Conservation (phyloP, 1,140 invertebrate species). For the Vanessa tameamea region DNA sequence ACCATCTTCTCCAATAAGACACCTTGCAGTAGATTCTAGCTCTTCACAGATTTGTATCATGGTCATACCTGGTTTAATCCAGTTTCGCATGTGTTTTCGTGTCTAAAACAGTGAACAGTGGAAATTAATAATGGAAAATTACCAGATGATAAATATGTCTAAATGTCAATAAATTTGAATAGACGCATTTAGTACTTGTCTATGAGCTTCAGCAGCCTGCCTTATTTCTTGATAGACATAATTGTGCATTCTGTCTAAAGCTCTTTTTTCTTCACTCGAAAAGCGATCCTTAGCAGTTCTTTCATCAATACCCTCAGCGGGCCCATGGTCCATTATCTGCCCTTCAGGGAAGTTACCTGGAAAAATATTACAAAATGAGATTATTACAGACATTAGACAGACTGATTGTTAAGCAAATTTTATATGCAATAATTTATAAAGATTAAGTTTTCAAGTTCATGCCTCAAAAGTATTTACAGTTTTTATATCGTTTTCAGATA, state of each 20-base stretch:
- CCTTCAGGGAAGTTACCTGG: constrained; percentile 88
- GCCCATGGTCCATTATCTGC: constrained; percentile 89
- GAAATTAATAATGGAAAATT: background rate
- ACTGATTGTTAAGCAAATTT: too few relatives aligned
- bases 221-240: constrained; percentile 98
- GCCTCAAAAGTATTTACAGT: too few relatives aligned
- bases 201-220: constrained; percentile 97
- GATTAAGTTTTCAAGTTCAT: too few relatives aligned
- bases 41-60: constrained; percentile 99
- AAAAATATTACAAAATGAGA: constrained; percentile 11
- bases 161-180: background rate
- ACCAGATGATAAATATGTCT: background rate
- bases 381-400: background rate
- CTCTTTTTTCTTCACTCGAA: constrained; percentile 94
- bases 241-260: constrained; percentile 89
- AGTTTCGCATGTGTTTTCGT: constrained; percentile 92
- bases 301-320: constrained; percentile 86
- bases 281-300: constrained; percentile 93
- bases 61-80: constrained; percentile 98
- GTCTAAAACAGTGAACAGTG: constrained; percentile 82
- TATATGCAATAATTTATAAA: too few relatives aligned
- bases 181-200: constrained; percentile 82
- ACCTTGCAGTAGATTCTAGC: constrained; percentile 94
- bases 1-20: constrained; percentile 96
- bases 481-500: too few relatives aligned